Percentiles rank a stretch among this genome's conserved stretches.
These are phyloP conservation scores for Tenebrio molitor DNA, from an alignment of 1,140 invertebrate species.

Conservation along the genomic window DNA sequence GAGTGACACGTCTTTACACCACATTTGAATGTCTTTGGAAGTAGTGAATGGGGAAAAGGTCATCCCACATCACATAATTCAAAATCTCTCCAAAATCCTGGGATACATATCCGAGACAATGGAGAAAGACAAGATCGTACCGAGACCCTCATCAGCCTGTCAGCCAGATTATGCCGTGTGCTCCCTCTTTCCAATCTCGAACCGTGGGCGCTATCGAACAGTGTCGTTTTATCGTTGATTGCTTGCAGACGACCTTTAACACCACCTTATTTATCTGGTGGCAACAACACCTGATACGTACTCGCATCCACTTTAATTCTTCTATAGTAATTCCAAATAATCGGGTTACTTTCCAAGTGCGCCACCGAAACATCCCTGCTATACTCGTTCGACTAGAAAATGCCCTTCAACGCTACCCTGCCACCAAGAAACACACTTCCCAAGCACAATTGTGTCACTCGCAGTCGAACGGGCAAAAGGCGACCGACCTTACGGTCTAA, in stretches of 20 bases:
- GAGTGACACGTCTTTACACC: conserved; percentile 42
- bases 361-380: conserved; percentile 8
- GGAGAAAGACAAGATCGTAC: conserved; percentile 45
- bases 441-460: conserved; percentile 35
- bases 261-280: conserved; percentile 34
- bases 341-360: conserved; percentile 11
- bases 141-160: conserved; percentile 44
- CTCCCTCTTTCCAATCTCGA: conserved; percentile 42
- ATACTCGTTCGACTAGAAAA: conserved; percentile 13
- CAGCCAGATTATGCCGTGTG: conserved; percentile 42
- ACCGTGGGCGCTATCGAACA: conserved; percentile 38
- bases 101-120: conserved; percentile 46
- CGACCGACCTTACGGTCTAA: conserved; percentile 7
- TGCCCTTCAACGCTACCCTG: not conserved
- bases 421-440: conserved; percentile 18
- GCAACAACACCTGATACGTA: conserved; percentile 40
- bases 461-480: conserved; percentile 30
- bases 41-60: conserved; percentile 45
- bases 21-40: conserved; percentile 47
- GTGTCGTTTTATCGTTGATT: conserved; percentile 44
- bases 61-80: conserved; percentile 47
- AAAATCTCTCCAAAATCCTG: conserved; percentile 45
- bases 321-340: conserved; percentile 16
- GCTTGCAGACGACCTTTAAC: conserved; percentile 40
- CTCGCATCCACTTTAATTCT: conserved; percentile 7